These are phyloP conservation scores for Lumbricus terrestris DNA, from an alignment of 2,888 invertebrate genomes.

Conservation along the genomic window DNA sequence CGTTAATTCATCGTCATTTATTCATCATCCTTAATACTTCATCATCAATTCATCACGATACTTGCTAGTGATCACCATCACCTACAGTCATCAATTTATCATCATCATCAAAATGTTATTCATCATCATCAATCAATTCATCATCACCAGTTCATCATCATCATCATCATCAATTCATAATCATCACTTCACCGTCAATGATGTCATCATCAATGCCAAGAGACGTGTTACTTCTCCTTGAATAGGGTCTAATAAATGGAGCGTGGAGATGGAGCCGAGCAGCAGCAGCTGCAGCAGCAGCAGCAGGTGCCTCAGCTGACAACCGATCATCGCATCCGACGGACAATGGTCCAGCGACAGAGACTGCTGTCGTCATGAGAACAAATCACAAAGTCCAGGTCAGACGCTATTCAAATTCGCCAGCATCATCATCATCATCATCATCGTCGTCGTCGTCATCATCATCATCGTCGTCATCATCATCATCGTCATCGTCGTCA, in stretches of 20 bases:
- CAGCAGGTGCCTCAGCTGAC: neutral
- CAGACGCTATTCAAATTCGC: neutral
- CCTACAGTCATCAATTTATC: neutral
- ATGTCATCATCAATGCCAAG: neutral
- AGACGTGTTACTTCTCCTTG: neutral
- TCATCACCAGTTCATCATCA: neutral
- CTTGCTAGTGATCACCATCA: too few species aligned
- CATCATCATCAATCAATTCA: neutral
- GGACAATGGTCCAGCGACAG: neutral
- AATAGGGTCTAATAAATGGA: neutral
- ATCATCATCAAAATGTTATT: neutral
- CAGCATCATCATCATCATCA: neutral
- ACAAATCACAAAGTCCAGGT: neutral
- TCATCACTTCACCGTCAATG: neutral
- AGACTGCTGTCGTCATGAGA: constrained; percentile 6
- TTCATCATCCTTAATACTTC: neutral
- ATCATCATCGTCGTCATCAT: constrained; percentile 17
- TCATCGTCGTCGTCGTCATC: constrained; percentile 15
- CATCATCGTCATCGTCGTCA: neutral
- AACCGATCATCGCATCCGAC: neutral
- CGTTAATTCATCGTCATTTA: neutral
- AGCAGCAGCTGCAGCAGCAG: too few species aligned
- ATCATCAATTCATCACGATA: neutral
- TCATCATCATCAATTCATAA: neutral
- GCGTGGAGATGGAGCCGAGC: neutral